A percentile compares a stretch with the other conserved stretches of the same genome.
Evolutionary conservation across 2,797 vertebrate genomes (phyloP).

Genomic region (Oophaga sylvatica): DNA sequence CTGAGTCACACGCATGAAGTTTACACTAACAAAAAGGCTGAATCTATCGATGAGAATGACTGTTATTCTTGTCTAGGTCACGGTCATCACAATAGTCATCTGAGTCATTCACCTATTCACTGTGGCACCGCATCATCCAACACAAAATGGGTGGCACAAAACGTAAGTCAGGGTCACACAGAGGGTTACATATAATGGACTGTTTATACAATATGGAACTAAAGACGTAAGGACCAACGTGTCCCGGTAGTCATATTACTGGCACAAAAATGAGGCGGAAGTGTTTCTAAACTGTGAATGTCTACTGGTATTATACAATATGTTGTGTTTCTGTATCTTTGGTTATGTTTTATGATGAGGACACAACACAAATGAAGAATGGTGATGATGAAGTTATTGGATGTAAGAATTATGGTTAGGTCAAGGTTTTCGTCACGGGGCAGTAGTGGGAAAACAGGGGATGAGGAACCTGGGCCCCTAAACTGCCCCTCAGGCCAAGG

Average conservation of each 20-base stretch:
- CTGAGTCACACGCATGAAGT: background rate
- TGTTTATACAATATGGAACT: background rate
- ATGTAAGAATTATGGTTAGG: background rate
- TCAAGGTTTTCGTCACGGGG: background rate
- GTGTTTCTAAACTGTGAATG: background rate
- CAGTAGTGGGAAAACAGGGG: too few species aligned
- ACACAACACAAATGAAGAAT: too few species aligned
- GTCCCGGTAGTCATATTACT: background rate
- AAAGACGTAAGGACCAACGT: background rate
- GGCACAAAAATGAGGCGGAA: background rate
- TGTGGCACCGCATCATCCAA: background rate
- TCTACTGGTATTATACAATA: background rate
- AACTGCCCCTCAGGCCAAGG: too few species aligned
- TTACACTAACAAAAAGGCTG: background rate
- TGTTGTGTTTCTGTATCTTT: background rate
- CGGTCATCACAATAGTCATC: background rate
- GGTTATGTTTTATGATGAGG: background rate
- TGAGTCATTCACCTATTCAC: background rate
- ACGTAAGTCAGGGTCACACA: background rate
- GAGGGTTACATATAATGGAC: background rate
- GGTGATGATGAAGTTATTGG: too few species aligned
- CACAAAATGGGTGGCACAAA: background rate
- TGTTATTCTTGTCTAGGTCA: slow-evolving; percentile 5
- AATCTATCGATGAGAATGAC: background rate
- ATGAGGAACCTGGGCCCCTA: too few species aligned